These are phyloP conservation scores for Columba janthina DNA, from an alignment of 2,113 vertebrate species.

Conservation along the genomic window DNA sequence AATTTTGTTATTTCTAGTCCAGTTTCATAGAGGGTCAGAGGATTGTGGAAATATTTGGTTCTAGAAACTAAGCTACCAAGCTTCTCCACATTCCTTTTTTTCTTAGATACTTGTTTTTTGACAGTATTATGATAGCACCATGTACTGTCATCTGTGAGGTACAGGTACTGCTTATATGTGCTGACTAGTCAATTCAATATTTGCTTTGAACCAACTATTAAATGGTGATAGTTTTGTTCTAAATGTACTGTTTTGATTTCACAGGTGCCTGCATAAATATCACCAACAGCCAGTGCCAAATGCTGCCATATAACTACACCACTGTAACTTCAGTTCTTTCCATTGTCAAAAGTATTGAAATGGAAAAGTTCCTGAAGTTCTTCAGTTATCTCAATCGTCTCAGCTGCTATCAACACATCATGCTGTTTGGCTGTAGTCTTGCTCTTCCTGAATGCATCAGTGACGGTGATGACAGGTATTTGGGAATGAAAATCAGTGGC, in stretches of 20 bases:
- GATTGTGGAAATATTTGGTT: background rate
- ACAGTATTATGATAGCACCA: background rate
- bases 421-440: conserved; percentile 95
- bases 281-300: conserved; percentile 86
- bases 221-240: background rate
- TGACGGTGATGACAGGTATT: conserved; percentile 80
- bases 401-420: conserved; percentile 93
- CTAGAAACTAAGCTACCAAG: background rate
- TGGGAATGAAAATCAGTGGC: conserved; percentile 42
- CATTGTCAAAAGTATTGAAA: conserved; percentile 85
- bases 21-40: background rate
- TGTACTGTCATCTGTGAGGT: background rate
- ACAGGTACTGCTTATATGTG: background rate
- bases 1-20: background rate
- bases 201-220: background rate
- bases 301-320: conserved; percentile 89
- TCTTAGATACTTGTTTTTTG: background rate
- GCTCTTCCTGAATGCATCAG: conserved; percentile 89
- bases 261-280: conserved; percentile 84
- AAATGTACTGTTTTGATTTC: conserved; percentile 57
- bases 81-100: background rate
- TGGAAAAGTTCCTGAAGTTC: conserved; percentile 95
- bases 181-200: background rate
- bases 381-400: conserved; percentile 92
- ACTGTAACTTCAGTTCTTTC: conserved; percentile 77